Conservation (phyloP, 2,888 invertebrate species). For the Prenolepis imparis region DNA sequence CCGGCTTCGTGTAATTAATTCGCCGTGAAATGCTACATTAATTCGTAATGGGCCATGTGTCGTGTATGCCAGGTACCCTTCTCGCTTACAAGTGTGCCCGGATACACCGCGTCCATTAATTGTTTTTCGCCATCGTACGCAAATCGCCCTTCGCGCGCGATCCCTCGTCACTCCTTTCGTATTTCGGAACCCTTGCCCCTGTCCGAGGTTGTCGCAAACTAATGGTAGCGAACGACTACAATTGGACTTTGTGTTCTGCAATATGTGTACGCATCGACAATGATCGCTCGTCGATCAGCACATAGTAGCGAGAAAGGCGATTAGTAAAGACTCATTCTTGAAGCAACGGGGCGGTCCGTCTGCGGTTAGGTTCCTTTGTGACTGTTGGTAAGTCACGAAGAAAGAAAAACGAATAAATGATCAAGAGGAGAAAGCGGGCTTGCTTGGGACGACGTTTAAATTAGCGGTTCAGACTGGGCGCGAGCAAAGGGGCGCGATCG, state of each 20-base stretch:
- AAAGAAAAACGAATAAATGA: slow-evolving; percentile 47
- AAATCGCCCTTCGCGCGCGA: slow-evolving; percentile 44
- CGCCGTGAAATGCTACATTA: slow-evolving; percentile 84
- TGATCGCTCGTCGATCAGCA: slow-evolving; percentile 12
- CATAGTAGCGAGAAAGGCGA: not conserved
- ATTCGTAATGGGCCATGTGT: slow-evolving; percentile 82
- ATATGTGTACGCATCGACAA: slow-evolving; percentile 5
- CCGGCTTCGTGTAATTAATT: slow-evolving; percentile 82
- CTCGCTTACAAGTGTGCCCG: slow-evolving; percentile 65
- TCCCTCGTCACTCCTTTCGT: slow-evolving; percentile 41
- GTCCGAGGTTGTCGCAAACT: slow-evolving; percentile 22
- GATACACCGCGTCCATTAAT: slow-evolving; percentile 72
- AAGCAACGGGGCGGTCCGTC: not conserved
- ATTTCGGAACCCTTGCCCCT: slow-evolving; percentile 3
- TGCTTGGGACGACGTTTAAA: slow-evolving; percentile 61
- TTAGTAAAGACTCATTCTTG: not conserved
- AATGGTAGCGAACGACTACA: slow-evolving; percentile 43
- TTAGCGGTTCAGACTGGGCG: slow-evolving; percentile 59
- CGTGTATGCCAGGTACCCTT: slow-evolving; percentile 76
- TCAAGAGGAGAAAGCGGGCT: slow-evolving; percentile 50
- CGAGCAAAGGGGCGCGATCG: not conserved
- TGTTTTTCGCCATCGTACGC: slow-evolving; percentile 71
- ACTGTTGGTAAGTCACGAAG: slow-evolving; percentile 20
- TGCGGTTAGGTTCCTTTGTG: slow-evolving; percentile 23
- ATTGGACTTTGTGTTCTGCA: slow-evolving; percentile 38